Percentiles rank a stretch among this genome's conserved stretches.
These are phyloP conservation scores for Biston betularia DNA, from an alignment of 2,888 invertebrate genomes.

Conservation along the genomic window DNA sequence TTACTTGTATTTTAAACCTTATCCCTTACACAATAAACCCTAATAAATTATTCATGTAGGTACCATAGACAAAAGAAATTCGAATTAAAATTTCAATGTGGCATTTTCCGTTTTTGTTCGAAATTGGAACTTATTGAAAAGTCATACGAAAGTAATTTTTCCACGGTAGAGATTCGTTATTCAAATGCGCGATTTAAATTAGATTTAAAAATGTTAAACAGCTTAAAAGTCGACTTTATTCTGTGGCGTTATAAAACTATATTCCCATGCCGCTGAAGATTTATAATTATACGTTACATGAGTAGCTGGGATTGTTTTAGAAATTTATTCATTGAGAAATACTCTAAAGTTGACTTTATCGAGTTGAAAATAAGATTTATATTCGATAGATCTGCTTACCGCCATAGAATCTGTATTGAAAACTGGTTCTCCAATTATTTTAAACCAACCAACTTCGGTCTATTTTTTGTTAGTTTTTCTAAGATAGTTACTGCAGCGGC, in stretches of 20 bases:
- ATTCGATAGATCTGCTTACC: conserved; percentile 6
- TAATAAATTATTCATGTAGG: conserved; percentile 7
- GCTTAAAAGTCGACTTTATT: conserved; percentile 23
- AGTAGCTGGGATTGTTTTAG: conserved; percentile 35
- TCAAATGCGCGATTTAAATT: conserved; percentile 27
- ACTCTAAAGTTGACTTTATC: conserved; percentile 14
- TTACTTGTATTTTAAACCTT: conserved; percentile 35
- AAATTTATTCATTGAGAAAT: conserved; percentile 19
- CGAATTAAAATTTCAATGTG: conserved; percentile 27
- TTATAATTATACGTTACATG: conserved; percentile 35
- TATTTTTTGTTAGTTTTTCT: conserved; percentile 14
- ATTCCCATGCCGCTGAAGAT: background rate
- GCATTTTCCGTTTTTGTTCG: conserved; percentile 6
- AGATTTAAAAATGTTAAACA: conserved; percentile 2
- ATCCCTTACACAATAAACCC: conserved; percentile 9
- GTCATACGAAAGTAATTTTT: conserved; percentile 5
- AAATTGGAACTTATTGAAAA: conserved; percentile 22
- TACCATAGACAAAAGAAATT: conserved; percentile 41
- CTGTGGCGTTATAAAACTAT: background rate
- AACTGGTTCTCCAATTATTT: conserved; percentile 45
- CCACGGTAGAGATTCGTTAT: conserved; percentile 15
- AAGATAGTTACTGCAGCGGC: background rate
- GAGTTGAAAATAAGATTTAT: background rate
- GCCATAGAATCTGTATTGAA: conserved; percentile 18
- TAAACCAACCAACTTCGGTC: conserved; percentile 13